These are phyloP conservation scores for Atractosteus spatula DNA, from an alignment of 2,113 vertebrate species.

Conservation along the genomic window DNA sequence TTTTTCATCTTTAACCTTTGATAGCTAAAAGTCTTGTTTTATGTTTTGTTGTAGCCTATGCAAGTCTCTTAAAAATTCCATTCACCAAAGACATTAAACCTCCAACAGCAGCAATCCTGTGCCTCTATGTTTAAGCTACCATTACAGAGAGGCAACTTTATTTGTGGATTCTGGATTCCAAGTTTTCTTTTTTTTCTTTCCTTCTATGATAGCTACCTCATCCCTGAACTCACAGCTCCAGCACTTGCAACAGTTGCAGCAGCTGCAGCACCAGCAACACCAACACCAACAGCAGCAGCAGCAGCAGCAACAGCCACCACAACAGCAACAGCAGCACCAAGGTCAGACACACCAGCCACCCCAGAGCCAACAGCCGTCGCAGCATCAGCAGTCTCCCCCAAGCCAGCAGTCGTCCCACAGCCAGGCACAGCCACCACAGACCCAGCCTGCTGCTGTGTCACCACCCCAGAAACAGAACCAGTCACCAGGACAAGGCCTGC, in stretches of 20 bases:
- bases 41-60: too few species aligned
- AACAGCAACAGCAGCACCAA: slow-evolving; percentile 59
- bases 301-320: slow-evolving; percentile 40
- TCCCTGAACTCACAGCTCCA: slow-evolving; percentile 97
- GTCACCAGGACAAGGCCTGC: slow-evolving; percentile 85
- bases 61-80: too few species aligned
- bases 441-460: slow-evolving; percentile 53
- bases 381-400: slow-evolving; percentile 54
- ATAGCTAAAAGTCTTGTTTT: too few species aligned
- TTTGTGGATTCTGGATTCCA: too few species aligned
- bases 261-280: slow-evolving; percentile 86
- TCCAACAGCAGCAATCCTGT: too few species aligned
- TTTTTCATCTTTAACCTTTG: too few species aligned
- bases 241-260: slow-evolving; percentile 96
- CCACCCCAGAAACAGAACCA: slow-evolving; percentile 86
- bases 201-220: slow-evolving; percentile 88
- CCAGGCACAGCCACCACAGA: slow-evolving; percentile 68
- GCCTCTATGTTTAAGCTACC: too few species aligned
- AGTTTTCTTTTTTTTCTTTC: slow-evolving; percentile 14
- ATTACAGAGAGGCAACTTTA: too few species aligned
- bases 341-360: slow-evolving; percentile 53
- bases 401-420: slow-evolving; percentile 71
- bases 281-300: slow-evolving; percentile 62
- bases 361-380: slow-evolving; percentile 46
- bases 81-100: too few species aligned